Percentiles rank a stretch among this genome's conserved stretches.
These are phyloP conservation scores for Zophobas morio DNA, from an alignment of 1,140 invertebrate genomes.

Conservation along the genomic window DNA sequence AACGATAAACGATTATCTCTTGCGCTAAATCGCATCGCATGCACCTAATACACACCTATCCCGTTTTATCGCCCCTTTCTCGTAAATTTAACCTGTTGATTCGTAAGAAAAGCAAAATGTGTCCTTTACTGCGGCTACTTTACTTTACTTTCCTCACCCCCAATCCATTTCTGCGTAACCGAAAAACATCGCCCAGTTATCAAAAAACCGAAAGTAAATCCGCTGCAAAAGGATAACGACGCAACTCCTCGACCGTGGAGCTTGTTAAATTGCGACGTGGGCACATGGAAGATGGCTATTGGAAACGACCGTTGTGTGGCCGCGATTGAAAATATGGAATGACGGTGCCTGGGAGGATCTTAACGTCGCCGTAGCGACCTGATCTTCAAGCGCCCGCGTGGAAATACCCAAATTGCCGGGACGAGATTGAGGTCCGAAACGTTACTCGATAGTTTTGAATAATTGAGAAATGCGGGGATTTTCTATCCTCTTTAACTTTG, in stretches of 20 bases:
- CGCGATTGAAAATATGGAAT: slow-evolving; percentile 8
- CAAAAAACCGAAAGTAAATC: background rate
- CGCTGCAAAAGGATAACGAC: background rate
- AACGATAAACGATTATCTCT: no score
- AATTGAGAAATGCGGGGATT: background rate
- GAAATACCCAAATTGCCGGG: background rate
- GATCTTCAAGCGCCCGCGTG: slow-evolving; percentile 11
- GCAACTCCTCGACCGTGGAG: background rate
- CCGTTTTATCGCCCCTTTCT: no score
- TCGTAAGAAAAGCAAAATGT: background rate
- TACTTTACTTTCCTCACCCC: background rate
- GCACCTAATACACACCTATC: no score
- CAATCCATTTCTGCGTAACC: background rate
- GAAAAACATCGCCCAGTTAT: background rate
- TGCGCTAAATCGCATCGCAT: no score
- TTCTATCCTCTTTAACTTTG: slow-evolving; percentile 1
- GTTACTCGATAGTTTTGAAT: background rate
- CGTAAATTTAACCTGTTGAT: background rate
- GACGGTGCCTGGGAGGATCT: background rate
- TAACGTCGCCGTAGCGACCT: slow-evolving; percentile 3
- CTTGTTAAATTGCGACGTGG: slow-evolving; percentile 5
- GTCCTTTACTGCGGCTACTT: background rate
- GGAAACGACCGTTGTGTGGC: background rate
- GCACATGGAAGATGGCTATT: background rate
- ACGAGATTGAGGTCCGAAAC: background rate